Conservation (phyloP, 2,113 vertebrate species). For the Cromileptes altivelis region DNA sequence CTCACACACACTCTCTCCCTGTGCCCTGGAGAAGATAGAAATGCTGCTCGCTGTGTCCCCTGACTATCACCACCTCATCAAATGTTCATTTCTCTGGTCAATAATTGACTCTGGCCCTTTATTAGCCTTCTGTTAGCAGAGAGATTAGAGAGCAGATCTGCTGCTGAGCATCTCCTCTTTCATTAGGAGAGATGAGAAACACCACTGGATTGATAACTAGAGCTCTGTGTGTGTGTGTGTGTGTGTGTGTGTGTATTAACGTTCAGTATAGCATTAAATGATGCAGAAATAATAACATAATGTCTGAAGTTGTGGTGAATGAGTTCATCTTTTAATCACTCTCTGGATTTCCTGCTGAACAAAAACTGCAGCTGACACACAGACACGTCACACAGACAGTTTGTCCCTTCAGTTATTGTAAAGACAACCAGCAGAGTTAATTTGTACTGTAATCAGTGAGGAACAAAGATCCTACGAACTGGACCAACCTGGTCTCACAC, state of each 20-base stretch:
- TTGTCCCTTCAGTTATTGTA: background rate
- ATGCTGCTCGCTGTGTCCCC: background rate
- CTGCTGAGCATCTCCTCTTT: conserved; percentile 42
- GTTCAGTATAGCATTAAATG: too few relatives aligned
- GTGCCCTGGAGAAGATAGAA: background rate
- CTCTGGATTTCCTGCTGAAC: too few relatives aligned
- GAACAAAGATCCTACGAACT: too few relatives aligned
- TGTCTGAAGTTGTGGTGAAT: too few relatives aligned
- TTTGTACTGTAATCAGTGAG: too few relatives aligned
- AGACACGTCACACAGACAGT: background rate
- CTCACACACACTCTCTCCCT: background rate
- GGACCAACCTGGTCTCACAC: too few relatives aligned
- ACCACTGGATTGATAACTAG: conserved; percentile 18
- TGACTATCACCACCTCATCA: conserved; percentile 32
- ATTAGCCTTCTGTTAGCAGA: conserved; percentile 53
- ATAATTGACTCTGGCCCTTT: conserved; percentile 47
- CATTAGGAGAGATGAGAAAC: conserved; percentile 43
- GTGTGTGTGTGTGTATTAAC: background rate
- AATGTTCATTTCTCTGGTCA: conserved; percentile 55
- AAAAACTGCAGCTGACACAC: too few relatives aligned
- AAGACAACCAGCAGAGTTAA: background rate
- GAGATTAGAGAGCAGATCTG: conserved; percentile 39
- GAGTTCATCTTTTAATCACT: too few relatives aligned
- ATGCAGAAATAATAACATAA: too few relatives aligned
- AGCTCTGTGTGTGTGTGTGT: conserved; percentile 1